A percentile compares a stretch with the other conserved stretches of the same genome.
Conservation (phyloP, 2,888 invertebrate genomes). For the Epistrophe eligans region DNA sequence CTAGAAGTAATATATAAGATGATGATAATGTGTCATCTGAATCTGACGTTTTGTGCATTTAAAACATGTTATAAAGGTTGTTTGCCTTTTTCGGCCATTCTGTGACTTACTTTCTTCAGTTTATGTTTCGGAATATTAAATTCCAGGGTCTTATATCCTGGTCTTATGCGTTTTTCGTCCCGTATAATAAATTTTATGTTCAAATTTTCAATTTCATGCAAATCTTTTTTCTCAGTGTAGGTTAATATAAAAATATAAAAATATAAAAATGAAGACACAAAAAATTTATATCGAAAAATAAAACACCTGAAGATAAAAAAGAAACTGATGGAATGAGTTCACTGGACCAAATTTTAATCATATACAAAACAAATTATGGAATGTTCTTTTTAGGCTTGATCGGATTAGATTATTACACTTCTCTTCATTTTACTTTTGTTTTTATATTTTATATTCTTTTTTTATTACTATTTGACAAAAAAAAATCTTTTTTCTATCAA, state of each 20-base stretch:
- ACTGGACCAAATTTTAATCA: slow-evolving; percentile 65
- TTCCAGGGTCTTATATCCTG: no score
- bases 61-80: no score
- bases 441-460: slow-evolving; percentile 26
- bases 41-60: no score
- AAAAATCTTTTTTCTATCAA: slow-evolving; percentile 4
- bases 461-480: slow-evolving; percentile 32
- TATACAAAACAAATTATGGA: neutral
- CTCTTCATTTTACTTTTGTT: slow-evolving; percentile 36
- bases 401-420: slow-evolving; percentile 73
- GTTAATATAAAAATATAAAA: neutral
- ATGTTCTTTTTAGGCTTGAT: slow-evolving; percentile 58
- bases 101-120: no score
- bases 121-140: no score
- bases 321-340: slow-evolving; percentile 58
- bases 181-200: no score
- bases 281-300: slow-evolving; percentile 11
- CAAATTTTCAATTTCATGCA: neutral
- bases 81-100: no score
- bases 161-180: no score
- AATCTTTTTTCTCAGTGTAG: slow-evolving; percentile 12
- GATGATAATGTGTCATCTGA: no score
- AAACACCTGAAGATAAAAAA: slow-evolving; percentile 60
- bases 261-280: neutral
- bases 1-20: no score